Evolutionary conservation across 2,113 vertebrate species (phyloP).

Genomic region (Calyptommatus sinebrachiatus): DNA sequence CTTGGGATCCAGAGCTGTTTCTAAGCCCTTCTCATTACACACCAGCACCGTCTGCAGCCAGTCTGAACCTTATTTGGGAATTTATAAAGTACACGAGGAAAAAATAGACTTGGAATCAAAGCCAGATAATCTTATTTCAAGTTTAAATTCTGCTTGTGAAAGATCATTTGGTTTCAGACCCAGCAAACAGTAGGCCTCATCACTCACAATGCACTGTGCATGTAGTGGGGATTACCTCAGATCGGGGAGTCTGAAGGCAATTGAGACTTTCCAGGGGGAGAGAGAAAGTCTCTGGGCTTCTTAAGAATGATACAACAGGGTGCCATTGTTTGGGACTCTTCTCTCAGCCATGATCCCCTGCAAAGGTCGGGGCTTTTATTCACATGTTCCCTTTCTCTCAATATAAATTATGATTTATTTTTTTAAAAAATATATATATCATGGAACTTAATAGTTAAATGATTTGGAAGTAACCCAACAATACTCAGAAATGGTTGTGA

Average conservation of each 20-base stretch:
- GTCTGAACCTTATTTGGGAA: conserved; percentile 91
- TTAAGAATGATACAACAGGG: conserved; percentile 59
- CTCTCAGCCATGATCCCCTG: neutral
- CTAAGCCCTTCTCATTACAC: conserved; percentile 85
- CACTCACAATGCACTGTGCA: conserved; percentile 90
- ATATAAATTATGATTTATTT: neutral
- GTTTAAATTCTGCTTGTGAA: conserved; percentile 96
- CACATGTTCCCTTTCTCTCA: conserved; percentile 23
- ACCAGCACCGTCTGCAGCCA: conserved; percentile 91
- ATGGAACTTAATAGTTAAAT: neutral
- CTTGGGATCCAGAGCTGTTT: conserved; percentile 81
- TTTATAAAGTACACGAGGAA: conserved; percentile 84
- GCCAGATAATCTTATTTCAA: conserved; percentile 95
- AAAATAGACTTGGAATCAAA: conserved; percentile 88
- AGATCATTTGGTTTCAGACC: conserved; percentile 97
- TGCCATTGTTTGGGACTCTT: conserved; percentile 55
- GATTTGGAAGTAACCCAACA: no score
- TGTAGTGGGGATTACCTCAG: conserved; percentile 89
- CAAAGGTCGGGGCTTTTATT: conserved; percentile 45
- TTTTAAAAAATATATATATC: neutral
- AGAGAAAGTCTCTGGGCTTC: conserved; percentile 60
- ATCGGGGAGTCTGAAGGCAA: conserved; percentile 88
- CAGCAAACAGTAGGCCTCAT: conserved; percentile 94
- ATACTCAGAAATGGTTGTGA: no score
- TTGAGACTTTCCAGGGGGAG: conserved; percentile 82